Evolutionary conservation across 64 coral and sea anemone species (phyloP).

Genomic region (Actinia equina): DNA sequence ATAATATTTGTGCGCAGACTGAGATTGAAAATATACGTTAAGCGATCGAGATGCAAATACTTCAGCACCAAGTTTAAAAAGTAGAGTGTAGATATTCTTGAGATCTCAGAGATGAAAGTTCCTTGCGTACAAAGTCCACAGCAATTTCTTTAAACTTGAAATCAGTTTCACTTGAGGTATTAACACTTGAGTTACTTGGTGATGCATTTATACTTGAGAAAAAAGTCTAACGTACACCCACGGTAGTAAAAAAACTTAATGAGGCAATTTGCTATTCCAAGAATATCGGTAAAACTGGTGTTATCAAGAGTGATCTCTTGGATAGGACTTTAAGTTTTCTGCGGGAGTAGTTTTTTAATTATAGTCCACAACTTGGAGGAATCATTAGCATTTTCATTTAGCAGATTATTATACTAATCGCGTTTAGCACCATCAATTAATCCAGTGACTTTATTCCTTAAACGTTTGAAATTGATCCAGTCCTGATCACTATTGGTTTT

Average conservation of each 20-base stretch:
- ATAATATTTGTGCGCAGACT: background rate
- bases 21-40: background rate
- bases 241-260: slow-evolving; percentile 43
- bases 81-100: background rate
- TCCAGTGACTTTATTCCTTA: background rate
- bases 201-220: background rate
- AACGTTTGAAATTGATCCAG: background rate
- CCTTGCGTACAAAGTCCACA: slow-evolving; percentile 37
- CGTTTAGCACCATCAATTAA: slow-evolving; percentile 21
- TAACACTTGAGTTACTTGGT: background rate
- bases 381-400: slow-evolving; percentile 25
- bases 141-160: slow-evolving; percentile 27
- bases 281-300: slow-evolving; percentile 5
- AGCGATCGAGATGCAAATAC: background rate
- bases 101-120: slow-evolving; percentile 13
- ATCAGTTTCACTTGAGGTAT: background rate
- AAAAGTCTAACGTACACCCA: background rate
- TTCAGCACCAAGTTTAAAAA: background rate
- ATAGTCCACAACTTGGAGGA: slow-evolving; percentile 28
- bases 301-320: slow-evolving; percentile 30
- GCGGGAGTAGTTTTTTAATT: slow-evolving; percentile 34
- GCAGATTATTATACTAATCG: slow-evolving; percentile 28
- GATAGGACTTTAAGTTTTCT: slow-evolving; percentile 20
- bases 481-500: background rate
- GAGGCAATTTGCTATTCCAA: slow-evolving; percentile 11